Base-by-base conservation (phyloP, 2,888 invertebrate genomes). In the Pristionchus maxplancki region DNA sequence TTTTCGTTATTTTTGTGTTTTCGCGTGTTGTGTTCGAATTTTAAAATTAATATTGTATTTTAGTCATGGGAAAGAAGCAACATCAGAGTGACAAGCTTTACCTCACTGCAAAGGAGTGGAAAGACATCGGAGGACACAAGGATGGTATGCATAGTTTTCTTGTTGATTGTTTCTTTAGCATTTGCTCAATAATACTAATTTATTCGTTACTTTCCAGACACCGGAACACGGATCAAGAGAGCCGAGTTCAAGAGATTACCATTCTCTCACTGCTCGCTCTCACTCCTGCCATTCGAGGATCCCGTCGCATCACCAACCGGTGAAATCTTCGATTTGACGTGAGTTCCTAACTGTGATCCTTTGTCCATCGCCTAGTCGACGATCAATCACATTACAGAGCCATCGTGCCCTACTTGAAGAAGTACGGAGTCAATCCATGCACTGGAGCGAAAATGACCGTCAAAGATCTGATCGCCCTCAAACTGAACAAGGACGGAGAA, bases 291-390 rank as follows among this genome's bases (percentile, higher is more conserved):
- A 0, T 98, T 97, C 95, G 97, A 97, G 90, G 96, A 97, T 94
- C 98, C 99, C 0, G 97, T 97, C 93, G 97, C 97, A 94, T 98
- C 98, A 93, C 95, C 95, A 24, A 96, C 97, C 91, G 99, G 99
- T 17, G 97, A 98, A 95, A 96, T 99, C 67, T 99, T 97, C 95
- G 99, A 99, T 95, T 95, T 98, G 48, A 96, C 97, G 95, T 95
- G 87, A 90, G 90, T 82, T 81, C 17, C 6, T 28, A n/a, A 28
- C 15, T 28, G 1, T 64, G 48, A 53, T 48, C 83, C 48, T 78
- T 81, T 20, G 0, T 44, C 24, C 28, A n/a, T 48, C n/a, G 44
- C n/a, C 6, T 17, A 34, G n/a, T n/a, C n/a, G n/a, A n/a, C n/a
- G n/a, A n/a, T n/a, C 44, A 0, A 50, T 53, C 15, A 28, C 40